A percentile compares a stretch with the other conserved stretches of the same genome.
Conservation (phyloP, 1,140 invertebrate genomes). For the Saxidomus purpurata region DNA sequence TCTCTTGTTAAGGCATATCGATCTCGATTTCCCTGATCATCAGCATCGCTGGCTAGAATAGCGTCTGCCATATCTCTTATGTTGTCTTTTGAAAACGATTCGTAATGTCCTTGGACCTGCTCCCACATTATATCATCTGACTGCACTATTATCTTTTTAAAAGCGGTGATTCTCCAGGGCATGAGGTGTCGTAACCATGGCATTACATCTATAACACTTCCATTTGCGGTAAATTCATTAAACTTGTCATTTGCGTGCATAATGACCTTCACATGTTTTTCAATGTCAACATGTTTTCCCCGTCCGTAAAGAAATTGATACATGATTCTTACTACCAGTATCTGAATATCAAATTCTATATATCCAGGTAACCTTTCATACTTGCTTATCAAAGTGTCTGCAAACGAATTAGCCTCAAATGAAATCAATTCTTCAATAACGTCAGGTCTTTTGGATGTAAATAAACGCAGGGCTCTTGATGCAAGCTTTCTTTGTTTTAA, state of each 20-base stretch:
- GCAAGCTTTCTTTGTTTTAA: constrained; percentile 4
- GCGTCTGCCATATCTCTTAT: neutral
- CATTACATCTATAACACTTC: constrained; percentile 67
- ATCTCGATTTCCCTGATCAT: constrained; percentile 4
- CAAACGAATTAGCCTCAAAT: neutral
- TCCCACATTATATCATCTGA: neutral
- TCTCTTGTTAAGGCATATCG: neutral
- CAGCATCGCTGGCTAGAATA: neutral
- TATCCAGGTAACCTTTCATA: neutral
- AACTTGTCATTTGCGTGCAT: neutral
- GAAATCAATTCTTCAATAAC: constrained; percentile 16
- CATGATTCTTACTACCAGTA: neutral
- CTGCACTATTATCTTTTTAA: neutral
- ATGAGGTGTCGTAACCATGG: constrained; percentile 65
- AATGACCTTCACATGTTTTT: constrained; percentile 2
- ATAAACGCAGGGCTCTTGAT: neutral
- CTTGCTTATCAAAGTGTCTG: neutral
- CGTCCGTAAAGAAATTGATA: constrained; percentile 19
- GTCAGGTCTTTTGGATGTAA: neutral
- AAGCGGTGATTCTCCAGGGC: constrained; percentile 38
- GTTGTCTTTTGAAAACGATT: neutral
- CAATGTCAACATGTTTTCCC: neutral
- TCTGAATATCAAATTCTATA: neutral
- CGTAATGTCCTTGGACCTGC: neutral
- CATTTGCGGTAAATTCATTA: constrained; percentile 38